Conservation (phyloP, 2,113 vertebrate species). For the Embiotoca jacksoni region DNA sequence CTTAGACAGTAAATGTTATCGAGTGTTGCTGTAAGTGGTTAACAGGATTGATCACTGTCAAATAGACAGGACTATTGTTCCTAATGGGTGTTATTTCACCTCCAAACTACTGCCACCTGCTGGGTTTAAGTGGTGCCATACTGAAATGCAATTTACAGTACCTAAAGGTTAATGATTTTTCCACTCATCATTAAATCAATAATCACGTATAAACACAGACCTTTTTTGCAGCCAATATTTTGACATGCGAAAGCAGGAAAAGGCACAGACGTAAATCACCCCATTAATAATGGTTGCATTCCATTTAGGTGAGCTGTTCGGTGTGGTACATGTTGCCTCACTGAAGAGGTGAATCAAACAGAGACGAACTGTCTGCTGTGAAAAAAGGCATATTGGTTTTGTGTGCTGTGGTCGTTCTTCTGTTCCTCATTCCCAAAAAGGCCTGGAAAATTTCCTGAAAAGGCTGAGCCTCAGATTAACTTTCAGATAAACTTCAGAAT, state of each 20-base stretch:
- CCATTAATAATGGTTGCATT: neutral
- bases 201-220: neutral
- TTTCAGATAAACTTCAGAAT: too few relatives aligned
- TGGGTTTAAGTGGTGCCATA: conserved; percentile 45
- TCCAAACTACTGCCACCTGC: conserved; percentile 48
- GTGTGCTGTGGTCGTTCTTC: too few relatives aligned
- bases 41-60: neutral
- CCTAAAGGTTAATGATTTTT: neutral
- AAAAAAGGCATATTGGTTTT: neutral
- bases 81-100: conserved; percentile 4
- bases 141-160: neutral
- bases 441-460: too few relatives aligned
- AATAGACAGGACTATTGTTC: neutral
- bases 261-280: neutral
- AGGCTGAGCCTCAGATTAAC: too few relatives aligned
- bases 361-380: neutral
- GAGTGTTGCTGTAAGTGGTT: neutral
- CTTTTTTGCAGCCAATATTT: neutral
- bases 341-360: neutral
- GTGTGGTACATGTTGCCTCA: neutral
- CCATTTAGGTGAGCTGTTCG: neutral
- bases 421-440: too few relatives aligned
- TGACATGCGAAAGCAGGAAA: neutral
- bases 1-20: neutral
- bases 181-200: neutral